A percentile compares a stretch with the other conserved stretches of the same genome.
Conservation (phyloP, 2,888 invertebrate species). For the Himalopsyche kuldschensis region DNA sequence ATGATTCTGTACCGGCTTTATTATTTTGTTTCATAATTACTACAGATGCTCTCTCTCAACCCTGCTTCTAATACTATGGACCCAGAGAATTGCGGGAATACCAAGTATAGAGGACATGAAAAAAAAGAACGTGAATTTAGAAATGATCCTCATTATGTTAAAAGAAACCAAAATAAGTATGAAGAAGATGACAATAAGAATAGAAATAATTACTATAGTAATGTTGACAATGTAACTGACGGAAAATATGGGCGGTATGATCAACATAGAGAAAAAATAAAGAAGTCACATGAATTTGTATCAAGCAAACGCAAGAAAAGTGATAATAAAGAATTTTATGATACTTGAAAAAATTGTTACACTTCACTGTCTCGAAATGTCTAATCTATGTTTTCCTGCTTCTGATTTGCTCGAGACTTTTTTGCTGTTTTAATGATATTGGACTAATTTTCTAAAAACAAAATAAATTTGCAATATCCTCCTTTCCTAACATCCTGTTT, state of each 20-base stretch:
- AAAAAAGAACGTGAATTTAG: background rate
- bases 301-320: background rate
- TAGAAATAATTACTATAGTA: background rate
- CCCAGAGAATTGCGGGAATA: background rate
- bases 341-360: background rate
- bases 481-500: no score
- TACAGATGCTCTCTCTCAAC: background rate
- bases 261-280: background rate
- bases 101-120: background rate
- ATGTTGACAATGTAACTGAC: background rate
- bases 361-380: no score
- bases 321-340: background rate
- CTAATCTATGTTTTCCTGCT: no score
- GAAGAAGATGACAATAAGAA: background rate
- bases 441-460: no score
- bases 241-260: background rate
- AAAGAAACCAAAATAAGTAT: background rate
- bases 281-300: background rate
- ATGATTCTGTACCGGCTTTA: no score
- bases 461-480: no score
- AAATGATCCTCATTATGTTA: background rate
- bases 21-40: background rate
- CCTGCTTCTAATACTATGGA: background rate
- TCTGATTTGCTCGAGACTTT: no score
- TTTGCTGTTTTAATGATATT: no score